Evolutionary conservation across 1,140 invertebrate species (phyloP), one percentile per base, ranked within the genome.

Genomic region (Sitophilus oryzae): DNA sequence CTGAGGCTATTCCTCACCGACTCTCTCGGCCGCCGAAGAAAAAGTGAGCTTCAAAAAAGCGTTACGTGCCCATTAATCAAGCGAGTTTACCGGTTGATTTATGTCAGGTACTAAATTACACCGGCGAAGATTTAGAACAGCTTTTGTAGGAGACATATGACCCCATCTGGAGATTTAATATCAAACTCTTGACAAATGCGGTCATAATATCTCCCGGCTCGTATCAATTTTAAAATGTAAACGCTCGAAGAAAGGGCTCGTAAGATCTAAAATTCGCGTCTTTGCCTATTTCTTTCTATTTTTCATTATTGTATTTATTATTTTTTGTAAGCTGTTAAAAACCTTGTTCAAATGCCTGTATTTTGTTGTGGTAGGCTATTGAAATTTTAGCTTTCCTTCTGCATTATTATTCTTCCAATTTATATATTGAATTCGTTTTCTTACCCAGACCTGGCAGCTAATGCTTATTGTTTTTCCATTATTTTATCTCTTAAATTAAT

Each of bases 131-230:
- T 50, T 50, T 51, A 56, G 54, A 51, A 56, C 54, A 45, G 54
- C 54, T 56, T 55, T 51, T 56, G 54, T 56, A 47, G 48, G 48
- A 56, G 54, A 56, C 54, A 56, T 51, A 56, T 56, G 54, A 56
- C 54, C 54, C 54, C 47, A 56, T 56, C 48, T 56, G 54, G 54
- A 55, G 54, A 56, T 56, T 50, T 56, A 56, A 56, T 56, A 56
- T 56, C 54, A 56, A 55, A 56, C 54, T 50, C 48, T 56, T 56
- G 54, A 56, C 54, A 56, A 56, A 56, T 56, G 54, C 54, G 47
- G 54, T 51, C 54, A 50, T 56, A 51, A 56, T 51, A 56, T 56
- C 22, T 20, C 42, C 54, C 30, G 54, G 54, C 41, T 35, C 47
- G 42, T 45, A 56, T 51, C 42, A 51, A 40, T 56, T 56, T 55